A percentile compares a stretch with the other conserved stretches of the same genome.
Evolutionary conservation across 2,797 vertebrate species (phyloP).

Genomic region (Danio tinwini): DNA sequence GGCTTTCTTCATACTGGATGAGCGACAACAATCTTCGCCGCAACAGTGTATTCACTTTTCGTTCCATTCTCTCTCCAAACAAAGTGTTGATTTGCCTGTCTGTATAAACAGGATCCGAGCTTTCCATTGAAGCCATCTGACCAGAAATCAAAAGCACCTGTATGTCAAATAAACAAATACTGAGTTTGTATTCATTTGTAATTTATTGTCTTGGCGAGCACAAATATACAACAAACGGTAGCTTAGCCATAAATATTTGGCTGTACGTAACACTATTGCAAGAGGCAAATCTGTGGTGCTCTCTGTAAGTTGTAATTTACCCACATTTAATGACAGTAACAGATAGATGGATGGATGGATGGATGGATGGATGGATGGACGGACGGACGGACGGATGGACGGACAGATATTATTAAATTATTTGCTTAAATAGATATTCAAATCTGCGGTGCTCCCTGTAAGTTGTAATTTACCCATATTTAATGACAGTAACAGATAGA

Average conservation of each 20-base stretch:
- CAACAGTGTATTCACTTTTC: conserved; percentile 62
- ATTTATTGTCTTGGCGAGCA: conserved; percentile 24
- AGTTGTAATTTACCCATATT: no score
- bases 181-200: conserved; percentile 74
- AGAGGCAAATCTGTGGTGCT: neutral
- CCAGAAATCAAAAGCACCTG: conserved; percentile 78
- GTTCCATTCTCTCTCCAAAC: conserved; percentile 63
- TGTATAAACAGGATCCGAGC: conserved; percentile 74
- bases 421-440: no score
- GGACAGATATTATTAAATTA: no score
- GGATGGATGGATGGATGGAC: neutral
- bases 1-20: conserved; percentile 53
- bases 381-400: no score
- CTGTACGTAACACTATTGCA: neutral
- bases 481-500: no score
- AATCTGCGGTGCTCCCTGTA: no score
- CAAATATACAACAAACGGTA: conserved; percentile 15
- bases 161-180: conserved; percentile 85
- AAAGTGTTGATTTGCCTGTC: conserved; percentile 68
- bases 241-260: neutral
- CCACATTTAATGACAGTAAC: neutral
- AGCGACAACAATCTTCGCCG: conserved; percentile 57
- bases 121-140: conserved; percentile 76
- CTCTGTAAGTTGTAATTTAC: neutral
- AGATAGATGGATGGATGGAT: no score